phyloP scores from a whole-genome alignment of 2,797 vertebrate genomes.

The Mormyrops attenuatus region DNA sequence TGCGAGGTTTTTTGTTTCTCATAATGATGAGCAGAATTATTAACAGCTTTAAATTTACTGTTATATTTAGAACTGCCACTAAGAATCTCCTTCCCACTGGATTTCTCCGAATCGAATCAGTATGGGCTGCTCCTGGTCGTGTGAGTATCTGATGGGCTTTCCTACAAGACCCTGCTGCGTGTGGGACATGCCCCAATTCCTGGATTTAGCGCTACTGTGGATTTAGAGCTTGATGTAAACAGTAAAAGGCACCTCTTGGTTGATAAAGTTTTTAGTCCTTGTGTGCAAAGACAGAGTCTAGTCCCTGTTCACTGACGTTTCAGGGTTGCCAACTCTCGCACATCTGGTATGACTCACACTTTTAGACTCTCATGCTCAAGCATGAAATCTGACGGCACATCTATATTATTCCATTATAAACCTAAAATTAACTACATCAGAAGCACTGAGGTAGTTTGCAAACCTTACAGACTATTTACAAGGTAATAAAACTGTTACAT shows the following conservation, averaged over 20 bases:
- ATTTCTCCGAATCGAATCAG: slow-evolving; percentile 65
- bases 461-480: background rate
- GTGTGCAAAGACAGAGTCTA: background rate
- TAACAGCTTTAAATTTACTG: slow-evolving; percentile 6
- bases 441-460: background rate
- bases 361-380: background rate
- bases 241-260: background rate
- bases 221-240: background rate
- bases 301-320: background rate
- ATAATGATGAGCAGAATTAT: background rate
- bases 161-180: background rate
- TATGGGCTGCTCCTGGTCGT: slow-evolving; percentile 65
- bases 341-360: background rate
- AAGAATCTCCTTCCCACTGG: slow-evolving; percentile 62
- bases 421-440: background rate
- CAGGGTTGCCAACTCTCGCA: background rate
- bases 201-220: background rate
- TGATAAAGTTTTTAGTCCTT: background rate
- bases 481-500: background rate
- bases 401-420: background rate
- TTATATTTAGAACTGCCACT: slow-evolving; percentile 59
- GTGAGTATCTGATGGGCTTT: slow-evolving; percentile 46
- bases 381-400: background rate
- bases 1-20: background rate
- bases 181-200: background rate